Base-by-base conservation (phyloP, 23 tunicate genomes). In the Clavelina lepadiformis region DNA sequence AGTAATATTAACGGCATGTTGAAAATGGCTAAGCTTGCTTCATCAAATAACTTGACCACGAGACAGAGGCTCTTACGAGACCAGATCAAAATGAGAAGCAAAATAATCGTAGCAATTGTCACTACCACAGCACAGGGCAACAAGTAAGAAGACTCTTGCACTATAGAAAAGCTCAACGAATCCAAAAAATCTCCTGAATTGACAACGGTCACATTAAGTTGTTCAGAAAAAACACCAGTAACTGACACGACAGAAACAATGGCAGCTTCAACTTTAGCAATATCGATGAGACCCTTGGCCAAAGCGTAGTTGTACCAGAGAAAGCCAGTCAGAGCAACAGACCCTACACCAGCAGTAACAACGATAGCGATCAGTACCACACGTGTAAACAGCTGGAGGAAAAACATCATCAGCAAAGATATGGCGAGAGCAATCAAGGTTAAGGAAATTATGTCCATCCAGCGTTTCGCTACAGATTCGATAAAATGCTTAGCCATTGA, bases 21-120 rank as follows among this genome's bases (percentile, higher is more conserved):
- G 57, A 71, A 63, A 25, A 89, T 31, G 5, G 97, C 88, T 13
- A 71, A 34, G 38, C 83, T 75, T n/a, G 97, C 89, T 82, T 89
- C 97, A 35, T 81, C 81, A 44, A 81, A 81, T 3, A 89, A 77
- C 8, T 69, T 70, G 3, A 89, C 56, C 7, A 72, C 82, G 0
- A 89, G 69, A 2, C 69, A 57, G 15, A 89, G 56, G 38, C 91
- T 81, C 37, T 81, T 89, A 5, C 89, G 56, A 0, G 72, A 37
- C 88, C 82, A 69, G 15, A 64, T 57, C 51, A 85, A 61, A 28
- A 21, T 21, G 5, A 85, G 51, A 23, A 85, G 44, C 49, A 59
- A 33, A 4, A 71, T 71, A 20, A 77, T 67, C 13, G 35, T 7
- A 11, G 8, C 35, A 5, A 58, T 5, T 5, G 65, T 25, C 35